Conservation (phyloP, 2,797 vertebrate genomes). For the Otus scops region DNA sequence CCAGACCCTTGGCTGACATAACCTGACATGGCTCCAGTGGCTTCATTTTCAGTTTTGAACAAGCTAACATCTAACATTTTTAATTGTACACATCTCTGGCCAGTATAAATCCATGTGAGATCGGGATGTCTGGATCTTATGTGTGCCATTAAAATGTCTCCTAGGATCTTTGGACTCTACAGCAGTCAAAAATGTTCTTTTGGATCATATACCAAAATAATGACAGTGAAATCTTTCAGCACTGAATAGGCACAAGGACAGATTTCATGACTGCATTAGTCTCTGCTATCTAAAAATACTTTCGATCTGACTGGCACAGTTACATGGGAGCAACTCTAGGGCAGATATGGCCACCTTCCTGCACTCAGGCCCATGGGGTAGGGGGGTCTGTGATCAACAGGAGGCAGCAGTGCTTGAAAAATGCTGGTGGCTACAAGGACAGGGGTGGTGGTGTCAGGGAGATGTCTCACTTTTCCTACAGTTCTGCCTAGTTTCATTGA, state of each 20-base stretch:
- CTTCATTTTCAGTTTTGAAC: conserved; percentile 9
- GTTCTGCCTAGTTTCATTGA: background rate
- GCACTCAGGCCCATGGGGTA: background rate
- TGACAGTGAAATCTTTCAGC: background rate
- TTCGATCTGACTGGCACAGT: background rate
- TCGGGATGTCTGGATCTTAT: background rate
- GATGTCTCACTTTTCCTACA: background rate
- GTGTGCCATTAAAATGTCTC: background rate
- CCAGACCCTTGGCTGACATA: background rate
- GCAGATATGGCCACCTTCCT: background rate
- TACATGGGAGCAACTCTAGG: background rate
- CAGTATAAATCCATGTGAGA: background rate
- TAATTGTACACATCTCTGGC: background rate
- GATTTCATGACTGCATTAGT: background rate
- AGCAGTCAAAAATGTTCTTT: background rate
- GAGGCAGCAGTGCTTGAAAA: background rate
- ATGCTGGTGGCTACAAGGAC: background rate
- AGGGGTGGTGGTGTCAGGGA: background rate
- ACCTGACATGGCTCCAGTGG: background rate
- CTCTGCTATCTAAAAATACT: background rate
- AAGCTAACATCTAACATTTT: background rate
- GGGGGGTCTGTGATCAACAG: background rate
- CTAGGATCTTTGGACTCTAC: background rate
- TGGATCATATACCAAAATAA: background rate
- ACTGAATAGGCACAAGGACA: background rate